A percentile compares a stretch with the other conserved stretches of the same genome.
Evolutionary conservation across 1,140 invertebrate genomes (phyloP).

Genomic region (Coelopa frigida): DNA sequence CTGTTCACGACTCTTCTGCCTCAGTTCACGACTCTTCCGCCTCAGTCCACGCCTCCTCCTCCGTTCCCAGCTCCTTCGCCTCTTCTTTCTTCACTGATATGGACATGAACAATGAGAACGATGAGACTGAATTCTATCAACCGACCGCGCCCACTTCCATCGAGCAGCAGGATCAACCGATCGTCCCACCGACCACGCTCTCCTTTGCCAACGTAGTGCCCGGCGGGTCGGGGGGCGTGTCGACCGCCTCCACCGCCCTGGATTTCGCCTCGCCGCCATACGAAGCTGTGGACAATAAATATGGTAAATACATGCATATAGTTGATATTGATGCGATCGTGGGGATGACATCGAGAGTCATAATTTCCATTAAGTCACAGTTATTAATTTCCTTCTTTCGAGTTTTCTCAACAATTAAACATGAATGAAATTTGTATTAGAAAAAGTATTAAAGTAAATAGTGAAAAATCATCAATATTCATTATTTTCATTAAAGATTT

Average conservation of each 20-base stretch:
- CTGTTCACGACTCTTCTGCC: slow-evolving; percentile 8
- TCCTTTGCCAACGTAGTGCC: slow-evolving; percentile 32
- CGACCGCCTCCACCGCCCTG: slow-evolving; percentile 1
- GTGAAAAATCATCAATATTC: not conserved
- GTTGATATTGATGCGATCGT: no score
- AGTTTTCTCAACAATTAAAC: not conserved
- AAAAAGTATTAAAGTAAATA: not conserved
- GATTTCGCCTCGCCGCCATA: slow-evolving; percentile 37
- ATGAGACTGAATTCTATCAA: slow-evolving; percentile 34
- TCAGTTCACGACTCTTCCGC: no score
- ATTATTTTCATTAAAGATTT: not conserved
- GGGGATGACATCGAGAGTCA: not conserved
- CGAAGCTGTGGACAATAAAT: slow-evolving; percentile 38
- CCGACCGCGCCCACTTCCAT: slow-evolving; percentile 29
- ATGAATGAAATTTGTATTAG: no score
- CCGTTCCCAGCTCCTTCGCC: no score
- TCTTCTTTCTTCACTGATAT: no score
- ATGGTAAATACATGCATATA: slow-evolving; percentile 32
- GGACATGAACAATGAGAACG: slow-evolving; percentile 26
- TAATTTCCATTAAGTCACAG: slow-evolving; percentile 7
- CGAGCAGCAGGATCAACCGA: slow-evolving; percentile 40
- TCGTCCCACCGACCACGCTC: slow-evolving; percentile 35
- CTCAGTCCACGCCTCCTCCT: no score
- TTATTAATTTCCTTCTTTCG: not conserved
- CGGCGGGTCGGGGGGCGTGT: slow-evolving; percentile 26